Evolutionary conservation across 2,888 invertebrate genomes (phyloP), one percentile per base, ranked within the genome.

Genomic region (Thera obeliscata): DNA sequence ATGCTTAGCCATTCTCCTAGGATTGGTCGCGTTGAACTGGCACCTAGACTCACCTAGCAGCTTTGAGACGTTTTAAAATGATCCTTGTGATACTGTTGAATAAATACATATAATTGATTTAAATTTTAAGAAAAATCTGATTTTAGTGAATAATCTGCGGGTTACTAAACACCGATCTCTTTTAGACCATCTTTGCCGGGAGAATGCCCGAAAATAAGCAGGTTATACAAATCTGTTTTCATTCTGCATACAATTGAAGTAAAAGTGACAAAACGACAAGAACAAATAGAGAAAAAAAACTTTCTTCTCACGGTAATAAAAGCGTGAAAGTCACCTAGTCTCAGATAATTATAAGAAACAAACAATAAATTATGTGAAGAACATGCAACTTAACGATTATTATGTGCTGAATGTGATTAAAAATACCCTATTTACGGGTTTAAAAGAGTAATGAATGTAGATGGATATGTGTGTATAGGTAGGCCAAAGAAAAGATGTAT

Each of bases 241-340:
- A 46, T 67, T 69, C 61, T 67, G 71, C 70, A 71, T 70, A 73
- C 67, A 70, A 69, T 73, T 58, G 48, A 48, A 63, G 73, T 72
- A 75, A 73, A 73, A 75, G 73, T 75, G 75, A 76, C 71, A 72
- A 72, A 22, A 72, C 64, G 67, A 65, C 58, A 49, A 66, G 60
- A 70, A 68, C 70, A 69, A 70, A 73, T 38, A 67, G 36, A 67
- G 55, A 69, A 74, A 76, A 22, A 80, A 76, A 71, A 76, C 75
- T 79, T 79, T 81, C 80, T 73, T 75, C 73, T 36, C 60, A 75
- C 75, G 74, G 70, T 73, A 76, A 80, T 76, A 75, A 71, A 61
- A 65, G 66, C 56, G 79, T 67, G 83, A 82, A 82, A 83, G 81
- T 69, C 43, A 48, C 63, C 56, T 48, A 64, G 49, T 73, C 74